Conservation (phyloP, 2,888 invertebrate species). For the Thecocarcelia acutangulata region DNA sequence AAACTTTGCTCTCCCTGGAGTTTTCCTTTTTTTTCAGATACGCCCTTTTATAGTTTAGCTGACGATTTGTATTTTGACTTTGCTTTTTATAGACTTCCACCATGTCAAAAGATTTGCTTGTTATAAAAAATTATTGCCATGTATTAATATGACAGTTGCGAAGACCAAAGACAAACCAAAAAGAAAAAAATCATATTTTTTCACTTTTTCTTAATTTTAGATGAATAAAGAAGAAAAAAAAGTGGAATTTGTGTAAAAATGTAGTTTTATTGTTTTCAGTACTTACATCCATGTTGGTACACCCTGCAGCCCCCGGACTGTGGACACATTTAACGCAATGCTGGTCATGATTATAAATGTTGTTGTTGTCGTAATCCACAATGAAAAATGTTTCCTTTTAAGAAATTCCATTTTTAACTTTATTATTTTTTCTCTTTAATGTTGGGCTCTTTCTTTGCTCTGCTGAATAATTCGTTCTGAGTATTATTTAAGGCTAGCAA, state of each 20-base stretch:
- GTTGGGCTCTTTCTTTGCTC: not conserved
- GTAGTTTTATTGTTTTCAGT: slow-evolving; percentile 35
- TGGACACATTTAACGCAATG: slow-evolving; percentile 73
- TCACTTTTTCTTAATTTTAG: slow-evolving; percentile 15
- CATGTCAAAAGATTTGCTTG: slow-evolving; percentile 13
- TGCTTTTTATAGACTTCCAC: not conserved
- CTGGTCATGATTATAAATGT: slow-evolving; percentile 75
- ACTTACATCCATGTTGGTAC: slow-evolving; percentile 82
- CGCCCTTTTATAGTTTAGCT: no score
- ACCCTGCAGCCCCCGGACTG: slow-evolving; percentile 77
- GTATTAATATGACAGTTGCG: slow-evolving; percentile 42
- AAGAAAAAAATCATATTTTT: slow-evolving; percentile 16
- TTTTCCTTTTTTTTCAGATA: no score
- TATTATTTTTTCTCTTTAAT: slow-evolving; percentile 54
- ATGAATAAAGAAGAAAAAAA: slow-evolving; percentile 29
- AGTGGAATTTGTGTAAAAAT: not conserved
- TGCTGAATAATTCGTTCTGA: slow-evolving; percentile 10
- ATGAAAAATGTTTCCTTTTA: slow-evolving; percentile 79
- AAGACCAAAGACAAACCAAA: slow-evolving; percentile 12
- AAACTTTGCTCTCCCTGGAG: no score
- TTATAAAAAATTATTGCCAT: slow-evolving; percentile 34
- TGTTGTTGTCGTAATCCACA: slow-evolving; percentile 79
- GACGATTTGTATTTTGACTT: not conserved
- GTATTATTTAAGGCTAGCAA: slow-evolving; percentile 14
- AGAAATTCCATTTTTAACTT: slow-evolving; percentile 79